Evolutionary conservation across 2,888 invertebrate genomes (phyloP), one percentile per base, ranked within the genome.

Genomic region (Panopea generosa): DNA sequence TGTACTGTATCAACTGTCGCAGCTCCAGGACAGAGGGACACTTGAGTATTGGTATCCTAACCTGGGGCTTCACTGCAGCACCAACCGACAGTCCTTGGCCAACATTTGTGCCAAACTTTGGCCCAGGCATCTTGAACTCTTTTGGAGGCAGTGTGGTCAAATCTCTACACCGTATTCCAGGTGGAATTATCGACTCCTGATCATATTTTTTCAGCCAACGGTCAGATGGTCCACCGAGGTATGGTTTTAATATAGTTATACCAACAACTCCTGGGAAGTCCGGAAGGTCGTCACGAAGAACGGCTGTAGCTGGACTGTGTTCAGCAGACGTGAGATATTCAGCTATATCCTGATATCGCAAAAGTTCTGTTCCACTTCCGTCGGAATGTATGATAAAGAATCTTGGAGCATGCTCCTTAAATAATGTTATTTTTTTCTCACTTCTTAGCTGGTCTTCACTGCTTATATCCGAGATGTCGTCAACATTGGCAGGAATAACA

Each of bases 281-380:
- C 2, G 91, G 89, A 4, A 92, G 80, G 3, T 88, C 87, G 62
- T 92, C 92, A 76, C 87, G 87, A 24, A 92, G 82, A 26, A 92
- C 88, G 20, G 91, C 92, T 9, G 91, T 89, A 11, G 84, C 86
- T 14, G 89, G 90, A 77, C 92, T 91, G 60, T 89, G 86, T 61
- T 92, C 92, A 0, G 91, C 89, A 24, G 78, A 68, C 2, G 84
- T 81, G 3, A 92, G 65, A 81, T 90, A 92, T 52, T 91, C 90
- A 2, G 90, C 87, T 0, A 93, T 83, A 75, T 92, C 91, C 73
- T 91, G 88, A 72, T 89, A 91, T 14, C 92, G 77, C 53, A 90
- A 82, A 43, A 93, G 77, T 76, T 92, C 92, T 0, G 89, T 90
- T 4, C 92, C 92, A 75, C 90, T 90, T 3, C 92, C 91, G 77